A percentile compares a stretch with the other conserved stretches of the same genome.
These are phyloP conservation scores for Tortricodes alternella DNA, from an alignment of 2,888 invertebrate genomes.

Conservation along the genomic window DNA sequence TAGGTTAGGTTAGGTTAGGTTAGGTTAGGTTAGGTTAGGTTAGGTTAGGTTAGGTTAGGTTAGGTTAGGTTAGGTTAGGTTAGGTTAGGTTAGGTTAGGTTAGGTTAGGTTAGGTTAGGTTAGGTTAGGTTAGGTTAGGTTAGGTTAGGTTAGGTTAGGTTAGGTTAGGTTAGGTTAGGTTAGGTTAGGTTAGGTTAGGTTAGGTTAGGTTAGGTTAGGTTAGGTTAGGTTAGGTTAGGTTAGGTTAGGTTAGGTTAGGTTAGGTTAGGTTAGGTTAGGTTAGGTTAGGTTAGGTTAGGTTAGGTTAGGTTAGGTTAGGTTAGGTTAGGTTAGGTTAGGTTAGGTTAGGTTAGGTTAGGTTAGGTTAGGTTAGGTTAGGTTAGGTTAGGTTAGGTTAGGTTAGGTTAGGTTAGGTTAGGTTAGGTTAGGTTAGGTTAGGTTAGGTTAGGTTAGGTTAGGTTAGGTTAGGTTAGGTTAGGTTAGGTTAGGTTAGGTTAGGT, in stretches of 20 bases:
- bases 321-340: not conserved
- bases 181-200: not conserved
- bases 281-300: conserved; percentile 23
- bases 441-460: not conserved
- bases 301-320: conserved; percentile 9
- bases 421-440: not conserved
- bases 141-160: not conserved
- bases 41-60: not conserved
- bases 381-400: not conserved
- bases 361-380: not conserved
- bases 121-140: not conserved
- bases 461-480: conserved; percentile 2
- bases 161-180: conserved; percentile 1
- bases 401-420: not conserved
- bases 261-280: conserved; percentile 26
- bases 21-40: not conserved
- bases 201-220: conserved; percentile 1
- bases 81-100: not conserved
- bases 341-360: not conserved
- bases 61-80: not conserved
- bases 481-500: conserved; percentile 14
- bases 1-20: not conserved
- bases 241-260: conserved; percentile 26
- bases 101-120: not conserved
- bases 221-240: conserved; percentile 13